Base-by-base conservation (phyloP, 2,113 vertebrate genomes). In the Xiphophorus hellerii region DNA sequence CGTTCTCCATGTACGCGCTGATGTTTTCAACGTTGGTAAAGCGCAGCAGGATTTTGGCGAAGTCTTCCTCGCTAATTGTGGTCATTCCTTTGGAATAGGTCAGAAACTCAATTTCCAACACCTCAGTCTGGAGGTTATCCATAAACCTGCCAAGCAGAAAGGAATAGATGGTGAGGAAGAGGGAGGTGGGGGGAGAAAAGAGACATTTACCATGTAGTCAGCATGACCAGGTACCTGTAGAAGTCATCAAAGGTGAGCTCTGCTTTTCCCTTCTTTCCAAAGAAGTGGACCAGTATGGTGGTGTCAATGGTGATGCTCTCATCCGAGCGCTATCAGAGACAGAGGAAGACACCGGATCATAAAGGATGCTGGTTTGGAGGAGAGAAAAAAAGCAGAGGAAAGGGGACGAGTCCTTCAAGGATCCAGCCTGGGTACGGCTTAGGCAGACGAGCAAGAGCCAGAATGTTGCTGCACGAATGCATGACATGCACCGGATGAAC, bases 21-120 rank as follows among this genome's bases (percentile, higher is more conserved):
- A 96, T 99, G 92, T 99, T 98, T 92, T 99, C 97, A 83, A 99
- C 97, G 66, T 98, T 98, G 84, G 98, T 99, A 66, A 99, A 99
- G 69, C 98, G 95, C 92, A 99, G 84, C 71, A 99, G 95, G 92
- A 98, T 98, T 91, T 96, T 96, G 42, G 98, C 98, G 91, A 99
- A 99, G 86, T 99, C 97, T 87, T 98, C 98, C 85, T 99, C 98
- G 74, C 97, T 98, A 92, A 99, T 99, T 62, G 97, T 98, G 80
- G 93, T 97, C 97, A 99, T 98, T 13, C 98, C 98, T 37, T 98
- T 98, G 54, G 98, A 99, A 86, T 98, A 99, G 62, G 97, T 97
- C 88, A 99, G 95, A 78, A 99, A 99, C 93, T 99, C 98, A 71
- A 98, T 98, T 91, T 99, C 97, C 78, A 99, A 87, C 90, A 99